Evolutionary conservation across 2,888 invertebrate species (phyloP), one percentile per base, ranked within the genome.

Genomic region (Chymomyza procnemis): DNA sequence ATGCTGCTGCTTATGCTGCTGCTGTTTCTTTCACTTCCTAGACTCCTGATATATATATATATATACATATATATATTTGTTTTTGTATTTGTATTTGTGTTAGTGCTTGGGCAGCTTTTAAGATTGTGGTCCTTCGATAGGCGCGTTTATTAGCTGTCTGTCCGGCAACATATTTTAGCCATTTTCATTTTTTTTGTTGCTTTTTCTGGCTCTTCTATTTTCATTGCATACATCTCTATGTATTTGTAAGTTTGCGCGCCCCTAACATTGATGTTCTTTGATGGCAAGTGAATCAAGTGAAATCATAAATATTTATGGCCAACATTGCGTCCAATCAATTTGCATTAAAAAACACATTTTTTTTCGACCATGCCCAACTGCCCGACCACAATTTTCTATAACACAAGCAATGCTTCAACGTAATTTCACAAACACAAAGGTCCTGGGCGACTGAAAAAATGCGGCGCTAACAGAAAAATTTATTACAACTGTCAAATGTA

Each of bases 291-390:
- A 71, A 71, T 76, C 67, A 63, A 70, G 71, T 67, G 72, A 75
- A 77, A 71, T 74, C 72, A 73, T 72, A 78, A 74, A 74, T 80
- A 68, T 75, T 76, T 82, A 80, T 79, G 70, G 66, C 56, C 63
- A 70, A 71, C 80, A 80, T 72, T 71, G 78, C 74, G 82, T 61
- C 79, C 80, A 85, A 85, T 84, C 86, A 84, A 82, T 85, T 85
- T 84, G 80, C 84, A 85, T 87, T 85, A 82, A 64, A 63, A 55
- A 66, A 56, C 62, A 56, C 77, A 85, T 83, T 81, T 85, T 83
- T 75, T 41, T 41, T 41, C 12, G 34, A 12, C 34, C 34, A 41
- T 12, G 34, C 34, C 12, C 12, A 9, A 41, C 34, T 9, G 34
- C 34, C 34, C 12, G 3, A 41, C 9, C 34, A 41, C 12, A 9